A percentile compares a stretch with the other conserved stretches of the same genome.
These are phyloP conservation scores for Bacillus rossius DNA, from an alignment of 1,140 invertebrate species.

Conservation along the genomic window DNA sequence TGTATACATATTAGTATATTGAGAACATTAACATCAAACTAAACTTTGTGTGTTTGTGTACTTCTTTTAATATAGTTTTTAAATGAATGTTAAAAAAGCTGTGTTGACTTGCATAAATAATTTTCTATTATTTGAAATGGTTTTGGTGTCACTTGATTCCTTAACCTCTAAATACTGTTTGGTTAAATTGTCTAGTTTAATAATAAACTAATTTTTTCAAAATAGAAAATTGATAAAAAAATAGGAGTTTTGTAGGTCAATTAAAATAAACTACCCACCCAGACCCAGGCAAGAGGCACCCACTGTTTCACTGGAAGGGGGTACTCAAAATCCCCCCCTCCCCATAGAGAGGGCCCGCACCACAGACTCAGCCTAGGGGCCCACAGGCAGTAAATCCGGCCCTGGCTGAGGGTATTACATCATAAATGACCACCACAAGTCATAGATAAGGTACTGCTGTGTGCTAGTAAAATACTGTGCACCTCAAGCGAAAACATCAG, in stretches of 20 bases:
- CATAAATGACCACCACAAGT: too few relatives aligned
- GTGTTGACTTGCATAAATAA: too few relatives aligned
- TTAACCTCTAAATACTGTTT: background rate
- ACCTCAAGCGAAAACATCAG: too few relatives aligned
- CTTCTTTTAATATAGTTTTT: too few relatives aligned
- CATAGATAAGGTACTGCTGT: too few relatives aligned
- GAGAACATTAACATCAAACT: too few relatives aligned
- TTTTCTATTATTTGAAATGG: background rate
- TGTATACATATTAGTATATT: too few relatives aligned
- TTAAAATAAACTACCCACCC: too few relatives aligned
- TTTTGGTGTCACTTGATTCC: background rate
- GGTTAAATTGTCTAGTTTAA: background rate
- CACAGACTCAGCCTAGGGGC: background rate
- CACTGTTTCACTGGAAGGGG: too few relatives aligned
- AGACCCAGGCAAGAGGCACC: background rate
- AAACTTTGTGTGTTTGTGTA: too few relatives aligned
- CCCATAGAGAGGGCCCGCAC: background rate
- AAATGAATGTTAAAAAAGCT: too few relatives aligned
- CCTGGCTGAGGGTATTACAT: background rate
- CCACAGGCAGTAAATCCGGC: background rate
- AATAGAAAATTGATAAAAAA: background rate
- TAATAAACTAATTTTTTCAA: background rate
- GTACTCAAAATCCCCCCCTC: background rate
- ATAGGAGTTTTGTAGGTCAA: background rate
- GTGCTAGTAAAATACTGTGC: too few relatives aligned